Evolutionary conservation across 2,113 vertebrate species (phyloP).

Genomic region (Apodemus speciosus): DNA sequence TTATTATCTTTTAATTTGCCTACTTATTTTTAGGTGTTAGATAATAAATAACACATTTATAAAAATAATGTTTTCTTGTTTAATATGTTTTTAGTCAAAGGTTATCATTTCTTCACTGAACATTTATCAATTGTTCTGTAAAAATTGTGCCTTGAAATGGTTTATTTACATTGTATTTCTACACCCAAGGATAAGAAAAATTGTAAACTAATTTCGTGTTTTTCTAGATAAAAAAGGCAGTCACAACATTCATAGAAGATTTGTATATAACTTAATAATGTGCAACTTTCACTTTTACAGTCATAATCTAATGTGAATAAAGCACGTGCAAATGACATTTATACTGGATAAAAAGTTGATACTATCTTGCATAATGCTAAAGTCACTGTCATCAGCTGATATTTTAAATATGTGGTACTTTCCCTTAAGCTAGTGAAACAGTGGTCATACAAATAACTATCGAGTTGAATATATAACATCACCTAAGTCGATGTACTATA

Average conservation of each 20-base stretch:
- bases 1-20: neutral
- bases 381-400: conserved; percentile 53
- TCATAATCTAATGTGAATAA: conserved; percentile 51
- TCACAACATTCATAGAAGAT: neutral
- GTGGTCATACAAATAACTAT: neutral
- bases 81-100: neutral
- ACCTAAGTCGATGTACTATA: neutral
- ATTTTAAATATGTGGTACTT: conserved; percentile 61
- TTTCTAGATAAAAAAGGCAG: neutral
- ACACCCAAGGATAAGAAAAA: accelerated
- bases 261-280: conserved; percentile 42
- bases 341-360: conserved; percentile 68
- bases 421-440: conserved; percentile 31
- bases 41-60: neutral
- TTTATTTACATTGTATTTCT: neutral
- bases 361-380: conserved; percentile 75
- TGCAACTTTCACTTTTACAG: conserved; percentile 55
- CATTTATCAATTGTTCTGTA: conserved; percentile 11
- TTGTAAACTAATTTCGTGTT: neutral
- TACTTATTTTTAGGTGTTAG: neutral
- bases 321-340: conserved; percentile 57
- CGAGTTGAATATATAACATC: neutral
- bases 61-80: neutral
- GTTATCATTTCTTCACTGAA: conserved; percentile 18
- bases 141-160: conserved; percentile 7